phyloP scores from a whole-genome alignment of 2,888 invertebrate genomes.

The Euzetes globulus region DNA sequence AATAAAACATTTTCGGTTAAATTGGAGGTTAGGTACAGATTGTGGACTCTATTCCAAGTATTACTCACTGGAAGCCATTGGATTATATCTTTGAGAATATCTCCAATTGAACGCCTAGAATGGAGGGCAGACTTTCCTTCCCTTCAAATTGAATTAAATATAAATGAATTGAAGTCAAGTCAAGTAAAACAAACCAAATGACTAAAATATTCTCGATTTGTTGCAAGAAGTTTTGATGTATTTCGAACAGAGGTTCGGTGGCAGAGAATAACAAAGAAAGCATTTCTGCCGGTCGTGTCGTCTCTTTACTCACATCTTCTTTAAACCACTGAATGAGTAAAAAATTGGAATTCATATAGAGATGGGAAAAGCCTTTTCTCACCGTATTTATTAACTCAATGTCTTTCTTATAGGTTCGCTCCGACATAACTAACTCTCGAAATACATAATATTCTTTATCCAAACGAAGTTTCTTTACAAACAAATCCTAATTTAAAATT shows the following conservation, averaged over 20 bases:
- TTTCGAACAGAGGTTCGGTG: constrained; percentile 68
- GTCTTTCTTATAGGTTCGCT: constrained; percentile 88
- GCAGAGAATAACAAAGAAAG: constrained; percentile 55
- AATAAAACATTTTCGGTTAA: too few relatives aligned
- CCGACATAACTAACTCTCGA: constrained; percentile 81
- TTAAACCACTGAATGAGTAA: constrained; percentile 59
- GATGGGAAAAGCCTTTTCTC: constrained; percentile 47
- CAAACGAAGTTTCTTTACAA: constrained; percentile 39
- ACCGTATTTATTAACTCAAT: constrained; percentile 82
- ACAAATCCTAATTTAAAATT: constrained; percentile 8
- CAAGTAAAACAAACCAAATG: constrained; percentile 52
- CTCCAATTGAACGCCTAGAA: constrained; percentile 27
- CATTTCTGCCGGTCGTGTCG: constrained; percentile 57
- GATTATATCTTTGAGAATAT: constrained; percentile 30
- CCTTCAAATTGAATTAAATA: constrained; percentile 28
- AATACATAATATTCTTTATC: constrained; percentile 40
- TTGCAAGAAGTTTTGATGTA: constrained; percentile 69
- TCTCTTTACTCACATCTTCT: constrained; percentile 60
- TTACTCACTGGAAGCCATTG: constrained; percentile 27
- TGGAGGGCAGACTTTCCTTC: constrained; percentile 25
- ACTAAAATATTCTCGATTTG: constrained; percentile 67
- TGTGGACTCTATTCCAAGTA: background rate
- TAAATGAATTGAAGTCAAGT: background rate
- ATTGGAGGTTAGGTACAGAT: too few relatives aligned
- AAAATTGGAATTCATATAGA: background rate